Evolutionary conservation across 1,140 invertebrate genomes (phyloP), one percentile per base, ranked within the genome.

Genomic region (Sitobion miscanthi): DNA sequence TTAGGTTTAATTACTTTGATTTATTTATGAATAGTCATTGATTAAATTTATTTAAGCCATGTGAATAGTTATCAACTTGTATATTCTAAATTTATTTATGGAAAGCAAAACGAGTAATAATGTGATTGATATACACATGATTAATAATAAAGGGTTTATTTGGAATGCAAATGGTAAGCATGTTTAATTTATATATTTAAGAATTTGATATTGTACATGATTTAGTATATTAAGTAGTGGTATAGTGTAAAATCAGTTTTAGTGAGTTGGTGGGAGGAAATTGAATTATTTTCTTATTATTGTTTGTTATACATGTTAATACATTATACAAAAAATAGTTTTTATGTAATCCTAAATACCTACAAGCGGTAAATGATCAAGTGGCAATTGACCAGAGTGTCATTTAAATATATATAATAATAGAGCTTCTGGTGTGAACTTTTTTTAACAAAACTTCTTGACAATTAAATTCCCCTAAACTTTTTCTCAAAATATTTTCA

Each of bases 61-160:
- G 17, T 23, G 21, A 42, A 25, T 85, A 85, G 8, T 85, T n/a
- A 77, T 77, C n/a, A 42, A 42, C 11, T 85, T 45, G 23, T 42
- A 9, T 25, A 7, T 45, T 85, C 9, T 9, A 38, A 83, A 42
- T 2, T 21, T 83, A 83, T 42, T 8, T 38, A 9, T 23, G 2
- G 3, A 45, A 85, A 42, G 23, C 23, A 85, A 85, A 25, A 30
- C 23, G 23, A 85, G 30, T 11, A 42, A 89, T 57, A 89, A 89
- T 2, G 4, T 90, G 17, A 57, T 90, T 30, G 54, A 90, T 90
- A 17, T 91, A 35, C 91, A 83, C 9, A 83, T 92, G 77, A 92
- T 92, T 17, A 92, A 85, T 54, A 82, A 82, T 52, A 92, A 92
- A 92, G 69, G 47, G 1, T 92, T 92, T 52, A 83, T 92, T 92